Evolutionary conservation across 2,888 invertebrate species (phyloP), one percentile per base, ranked within the genome.

Genomic region (Entomobrya multifasciata): DNA sequence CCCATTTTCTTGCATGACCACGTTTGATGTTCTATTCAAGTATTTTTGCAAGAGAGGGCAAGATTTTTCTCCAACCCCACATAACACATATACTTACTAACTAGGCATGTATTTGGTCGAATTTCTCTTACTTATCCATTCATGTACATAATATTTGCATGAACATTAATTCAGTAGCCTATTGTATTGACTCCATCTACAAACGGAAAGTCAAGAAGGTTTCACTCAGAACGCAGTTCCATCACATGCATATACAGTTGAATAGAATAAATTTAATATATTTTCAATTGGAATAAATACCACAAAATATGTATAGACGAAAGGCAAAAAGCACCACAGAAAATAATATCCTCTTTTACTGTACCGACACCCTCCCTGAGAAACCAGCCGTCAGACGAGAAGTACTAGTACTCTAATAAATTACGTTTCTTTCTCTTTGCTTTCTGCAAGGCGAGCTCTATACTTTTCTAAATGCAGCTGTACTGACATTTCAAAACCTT

Each of bases 361-460:
- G 49, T 52, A 74, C 27, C 52, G 49, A 74, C 36, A 52, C 74
- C 52, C 27, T 49, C 52, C n/a, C 52, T 74, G 47, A 13, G 52
- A n/a, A 25, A 25, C 22, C 44, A 77, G 15, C 44, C 22, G 82
- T 44, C 36, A 36, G 8, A 36, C 47, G 1, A 67, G 41, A 13
- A 27, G 44, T 57, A n/a, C 52, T 62, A 77, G 55, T 84, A 84
- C 84, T 84, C 84, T 84, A 84, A 77, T 77, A 84, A 84, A 84
- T 84, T 84, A 77, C 76, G 36, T 25, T 77, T 77, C 27, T 17
- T 72, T 72, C 47, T 15, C 72, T 44, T 1, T 44, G 1, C 25
- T 67, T 47, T 17, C 44, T 47, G 2, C 2, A 67, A 67, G 47
- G 4, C 20, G n/a, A 8, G 13, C 11, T 22, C 36, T 67, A 1